A percentile compares a stretch with the other conserved stretches of the same genome.
Conservation (phyloP, 2,888 invertebrate species). For the Lasioglossum lativentre region DNA sequence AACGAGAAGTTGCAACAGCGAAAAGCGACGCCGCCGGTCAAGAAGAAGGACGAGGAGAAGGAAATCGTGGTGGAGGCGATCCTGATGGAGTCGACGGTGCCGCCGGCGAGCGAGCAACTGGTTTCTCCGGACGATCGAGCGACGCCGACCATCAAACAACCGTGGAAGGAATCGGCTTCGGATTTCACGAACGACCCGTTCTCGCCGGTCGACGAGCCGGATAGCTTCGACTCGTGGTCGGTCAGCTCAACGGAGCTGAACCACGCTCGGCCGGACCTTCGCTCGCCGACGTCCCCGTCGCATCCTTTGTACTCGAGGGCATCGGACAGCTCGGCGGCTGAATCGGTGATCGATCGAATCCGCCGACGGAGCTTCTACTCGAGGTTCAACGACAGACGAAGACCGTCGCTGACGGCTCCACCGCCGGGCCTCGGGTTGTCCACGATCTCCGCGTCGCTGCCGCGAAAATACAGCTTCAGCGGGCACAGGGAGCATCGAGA, state of each 20-base stretch:
- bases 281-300: constrained; percentile 75
- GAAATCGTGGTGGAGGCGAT: neutral
- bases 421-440: constrained; percentile 74
- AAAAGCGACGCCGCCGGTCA: too few relatives aligned
- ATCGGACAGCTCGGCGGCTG: constrained; percentile 79
- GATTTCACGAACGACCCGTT: constrained; percentile 51
- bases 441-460: constrained; percentile 82
- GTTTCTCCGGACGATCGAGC: neutral
- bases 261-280: constrained; percentile 78
- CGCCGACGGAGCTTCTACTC: constrained; percentile 95
- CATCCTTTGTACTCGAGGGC: constrained; percentile 73
- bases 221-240: constrained; percentile 89
- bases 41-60: neutral
- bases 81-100: neutral
- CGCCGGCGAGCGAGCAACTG: neutral
- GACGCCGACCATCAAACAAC: too few relatives aligned
- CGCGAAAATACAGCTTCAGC: constrained; percentile 83
- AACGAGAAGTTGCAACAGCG: neutral
- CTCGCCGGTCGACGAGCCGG: constrained; percentile 85
- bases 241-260: constrained; percentile 86
- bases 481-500: constrained; percentile 70
- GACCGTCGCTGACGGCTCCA: constrained; percentile 89
- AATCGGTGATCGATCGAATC: constrained; percentile 94
- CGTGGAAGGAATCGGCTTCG: neutral
- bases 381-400: constrained; percentile 94